Base-by-base conservation (phyloP, 2,888 invertebrate genomes). In the Alitta virens region DNA sequence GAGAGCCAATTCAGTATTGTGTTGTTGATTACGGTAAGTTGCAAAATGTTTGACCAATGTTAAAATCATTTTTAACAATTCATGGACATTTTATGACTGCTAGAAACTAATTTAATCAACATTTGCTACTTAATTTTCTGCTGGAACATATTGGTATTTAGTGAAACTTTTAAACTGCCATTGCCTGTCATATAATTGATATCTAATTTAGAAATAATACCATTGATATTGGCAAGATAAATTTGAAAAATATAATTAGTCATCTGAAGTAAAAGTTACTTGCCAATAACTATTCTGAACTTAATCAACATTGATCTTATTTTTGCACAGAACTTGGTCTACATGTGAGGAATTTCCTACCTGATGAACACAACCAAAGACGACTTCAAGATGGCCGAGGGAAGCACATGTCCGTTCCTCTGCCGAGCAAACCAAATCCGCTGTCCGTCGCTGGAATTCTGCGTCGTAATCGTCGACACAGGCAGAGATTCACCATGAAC, bases 371-470 rank as follows among this genome's bases (percentile, higher is more conserved):
- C 40, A 23, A 23, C 21, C 42, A 46, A 5, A 40, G 60, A 12
- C 54, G 40, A 12, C 53, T 46, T 7, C 16, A 26, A 12, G 60
- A 60, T n/a, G 40, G 43, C 18, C 42, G 33, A 23, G 53, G 49
- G 53, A 40, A 43, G 14, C 53, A 54, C 46, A 60, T 60, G 60
- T 40, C 33, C 7, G 53, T 53, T 46, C 60, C 60, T 5, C 60
- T 60, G 53, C 60, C 60, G 5, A 42, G 42, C 25, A 52, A 51
- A n/a, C 46, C 60, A 5, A 40, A 46, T 14, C 25, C 25, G 18
- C 53, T 40, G 21, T 42, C 40, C 2, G 38, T 46, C 7, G 40
- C 38, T 25, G 40, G 38, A 18, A 51, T 60, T 21, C 43, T 49
- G 3, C 53, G 52, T 14, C 27, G 50, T 1, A 49, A 52, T 23